Evolutionary conservation across 1,140 invertebrate genomes (phyloP).

Genomic region (Yoshiicerus persimilis): DNA sequence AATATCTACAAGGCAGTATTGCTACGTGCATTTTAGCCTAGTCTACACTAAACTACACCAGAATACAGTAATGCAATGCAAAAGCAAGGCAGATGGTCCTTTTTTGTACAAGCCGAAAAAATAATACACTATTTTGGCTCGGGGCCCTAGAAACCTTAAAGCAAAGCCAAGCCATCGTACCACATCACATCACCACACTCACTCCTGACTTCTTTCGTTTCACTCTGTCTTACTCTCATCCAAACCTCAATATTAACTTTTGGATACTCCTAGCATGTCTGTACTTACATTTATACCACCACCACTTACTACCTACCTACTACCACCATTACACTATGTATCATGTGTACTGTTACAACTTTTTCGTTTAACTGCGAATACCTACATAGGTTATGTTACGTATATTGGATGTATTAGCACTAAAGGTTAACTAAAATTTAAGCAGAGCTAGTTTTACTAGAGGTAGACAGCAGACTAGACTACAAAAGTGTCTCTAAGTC

Average conservation of each 20-base stretch:
- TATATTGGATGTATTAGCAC: too few relatives aligned
- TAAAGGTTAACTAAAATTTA: too few relatives aligned
- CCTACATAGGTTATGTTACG: not conserved
- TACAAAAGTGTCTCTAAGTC: not conserved
- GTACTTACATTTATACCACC: not conserved
- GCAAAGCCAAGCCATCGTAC: not conserved
- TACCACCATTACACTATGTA: not conserved
- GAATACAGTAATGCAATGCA: not conserved
- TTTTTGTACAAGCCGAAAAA: constrained; percentile 27
- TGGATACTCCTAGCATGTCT: not conserved
- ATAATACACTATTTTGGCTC: constrained; percentile 29
- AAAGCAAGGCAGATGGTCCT: constrained; percentile 13
- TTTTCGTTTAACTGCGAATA: not conserved
- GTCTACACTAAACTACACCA: not conserved
- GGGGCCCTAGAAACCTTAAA: constrained; percentile 21
- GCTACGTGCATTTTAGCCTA: not conserved
- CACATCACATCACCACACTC: not conserved
- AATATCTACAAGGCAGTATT: not conserved
- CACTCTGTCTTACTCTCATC: not conserved
- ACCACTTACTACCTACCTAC: not conserved
- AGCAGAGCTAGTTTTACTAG: not conserved
- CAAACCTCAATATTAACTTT: not conserved
- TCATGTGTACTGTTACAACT: not conserved
- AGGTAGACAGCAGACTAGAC: not conserved
- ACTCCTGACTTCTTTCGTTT: not conserved